Base-by-base conservation (phyloP, 2,113 vertebrate species). In the Tachuris rubrigastra region DNA sequence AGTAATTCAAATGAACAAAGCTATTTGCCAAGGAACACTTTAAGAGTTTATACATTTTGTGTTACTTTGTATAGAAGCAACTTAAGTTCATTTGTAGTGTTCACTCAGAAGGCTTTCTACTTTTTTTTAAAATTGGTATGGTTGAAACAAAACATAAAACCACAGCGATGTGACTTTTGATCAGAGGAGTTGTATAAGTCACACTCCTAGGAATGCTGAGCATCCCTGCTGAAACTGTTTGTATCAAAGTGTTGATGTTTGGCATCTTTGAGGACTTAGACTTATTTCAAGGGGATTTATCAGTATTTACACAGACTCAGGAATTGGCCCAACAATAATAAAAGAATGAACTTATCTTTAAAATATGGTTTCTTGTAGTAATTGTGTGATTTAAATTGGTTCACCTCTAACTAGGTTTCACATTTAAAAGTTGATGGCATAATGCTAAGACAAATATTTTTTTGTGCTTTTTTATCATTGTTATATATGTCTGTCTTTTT, bases 381-480 rank as follows among this genome's bases (percentile, higher is more conserved):
- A 88, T 55, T 85, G 75, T 56, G n/a, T 37, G 76, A 52, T 84
- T 91, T 89, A 81, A 60, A 50, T 82, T 52, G 63, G 55, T 92
- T 93, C 59, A 30, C 39, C 37, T 93, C 84, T 74, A 85, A 77
- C 31, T 76, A 35, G 10, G 25, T 71, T 47, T 92, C 65, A 67
- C 42, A 28, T 63, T 77, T 84, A 71, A 67, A 80, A 84, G 30
- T 75, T 63, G 21, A 56, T 95, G 92, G 89, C 86, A 63, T 44
- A 81, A 66, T 39, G 76, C 79, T 90, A 95, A 95, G 22, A 76
- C 28, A 73, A 95, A 94, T 90, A 93, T 92, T 95, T 89, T 89
- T 90, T 84, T 67, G 83, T 86, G 59, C 47, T 80, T 88, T 96
- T 93, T 73, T 69, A 90, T 90, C 67, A 83, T 50, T 82, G 55